Conservation (phyloP, 1,140 invertebrate species). For the Scaptomyza graminum region DNA sequence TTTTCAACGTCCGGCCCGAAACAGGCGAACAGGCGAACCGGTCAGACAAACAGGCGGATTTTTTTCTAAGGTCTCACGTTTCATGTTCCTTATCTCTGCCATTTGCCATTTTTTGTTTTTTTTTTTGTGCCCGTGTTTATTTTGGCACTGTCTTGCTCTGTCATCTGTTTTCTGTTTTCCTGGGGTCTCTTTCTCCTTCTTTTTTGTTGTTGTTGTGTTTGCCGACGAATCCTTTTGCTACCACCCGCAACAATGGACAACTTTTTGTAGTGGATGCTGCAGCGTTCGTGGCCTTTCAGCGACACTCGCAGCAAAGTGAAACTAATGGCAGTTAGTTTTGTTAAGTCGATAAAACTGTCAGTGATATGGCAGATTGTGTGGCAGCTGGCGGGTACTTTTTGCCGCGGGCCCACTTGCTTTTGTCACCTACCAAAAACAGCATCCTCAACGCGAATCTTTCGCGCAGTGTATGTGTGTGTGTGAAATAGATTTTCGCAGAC, state of each 20-base stretch:
- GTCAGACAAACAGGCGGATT: constrained; percentile 6
- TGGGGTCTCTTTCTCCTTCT: background rate
- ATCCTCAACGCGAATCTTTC: constrained; percentile 23
- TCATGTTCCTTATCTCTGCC: constrained; percentile 62
- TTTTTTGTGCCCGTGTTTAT: constrained; percentile 58
- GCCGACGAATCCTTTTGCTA: constrained; percentile 31
- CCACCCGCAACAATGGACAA: constrained; percentile 26
- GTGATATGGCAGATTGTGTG: constrained; percentile 82
- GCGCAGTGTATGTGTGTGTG: constrained; percentile 12
- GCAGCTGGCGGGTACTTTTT: constrained; percentile 48
- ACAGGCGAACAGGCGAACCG: constrained; percentile 40
- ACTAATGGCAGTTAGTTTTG: constrained; percentile 83
- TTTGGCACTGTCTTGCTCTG: constrained; percentile 72
- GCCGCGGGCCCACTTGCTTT: constrained; percentile 26
- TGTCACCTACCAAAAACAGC: constrained; percentile 31
- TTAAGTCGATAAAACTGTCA: constrained; percentile 84
- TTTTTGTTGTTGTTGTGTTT: constrained; percentile 8
- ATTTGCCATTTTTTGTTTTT: constrained; percentile 35
- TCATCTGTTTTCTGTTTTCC: constrained; percentile 36
- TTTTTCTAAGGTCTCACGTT: constrained; percentile 46
- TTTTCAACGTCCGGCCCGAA: constrained; percentile 77
- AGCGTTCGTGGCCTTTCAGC: constrained; percentile 73
- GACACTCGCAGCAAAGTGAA: constrained; percentile 79
- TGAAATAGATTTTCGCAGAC: constrained; percentile 27
- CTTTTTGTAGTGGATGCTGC: constrained; percentile 43